A percentile compares a stretch with the other conserved stretches of the same genome.
These are phyloP conservation scores for Tachycineta bicolor DNA, from an alignment of 2,113 vertebrate species.

Conservation along the genomic window DNA sequence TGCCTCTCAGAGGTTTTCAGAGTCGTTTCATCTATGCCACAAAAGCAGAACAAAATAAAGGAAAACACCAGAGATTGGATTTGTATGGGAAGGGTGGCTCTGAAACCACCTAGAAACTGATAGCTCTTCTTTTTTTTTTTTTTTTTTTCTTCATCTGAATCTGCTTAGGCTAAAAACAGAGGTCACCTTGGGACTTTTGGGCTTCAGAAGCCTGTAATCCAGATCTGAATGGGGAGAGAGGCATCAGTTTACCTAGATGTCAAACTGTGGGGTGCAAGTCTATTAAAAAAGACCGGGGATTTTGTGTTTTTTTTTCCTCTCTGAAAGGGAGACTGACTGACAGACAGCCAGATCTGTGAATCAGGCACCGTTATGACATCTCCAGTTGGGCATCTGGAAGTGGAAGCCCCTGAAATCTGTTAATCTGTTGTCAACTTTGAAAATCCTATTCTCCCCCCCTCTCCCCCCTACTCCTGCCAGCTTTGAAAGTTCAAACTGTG, in stretches of 20 bases:
- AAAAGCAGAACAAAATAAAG: background rate
- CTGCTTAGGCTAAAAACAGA: background rate
- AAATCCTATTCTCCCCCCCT: background rate
- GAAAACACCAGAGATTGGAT: background rate
- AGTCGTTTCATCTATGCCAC: background rate
- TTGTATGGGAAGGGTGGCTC: background rate
- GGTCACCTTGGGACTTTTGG: background rate
- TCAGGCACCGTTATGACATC: background rate
- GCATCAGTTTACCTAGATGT: background rate
- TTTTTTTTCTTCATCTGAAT: background rate
- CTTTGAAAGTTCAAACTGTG: constrained; percentile 9
- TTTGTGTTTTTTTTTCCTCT: background rate
- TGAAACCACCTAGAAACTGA: background rate
- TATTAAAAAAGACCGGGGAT: background rate
- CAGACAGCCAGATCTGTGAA: constrained; percentile 6
- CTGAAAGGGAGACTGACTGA: background rate
- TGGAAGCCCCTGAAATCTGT: constrained; percentile 44
- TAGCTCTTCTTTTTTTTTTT: no score
- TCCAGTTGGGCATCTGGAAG: constrained; percentile 45
- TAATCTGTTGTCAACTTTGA: constrained; percentile 43
- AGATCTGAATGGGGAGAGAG: background rate
- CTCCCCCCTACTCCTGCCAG: background rate
- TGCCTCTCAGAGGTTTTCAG: background rate
- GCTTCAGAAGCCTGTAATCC: background rate
- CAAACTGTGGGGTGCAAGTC: background rate